Percentiles rank a stretch among this genome's conserved stretches.
These are phyloP conservation scores for Tachyglossus aculeatus DNA, from an alignment of 2,797 vertebrate genomes.

Conservation along the genomic window DNA sequence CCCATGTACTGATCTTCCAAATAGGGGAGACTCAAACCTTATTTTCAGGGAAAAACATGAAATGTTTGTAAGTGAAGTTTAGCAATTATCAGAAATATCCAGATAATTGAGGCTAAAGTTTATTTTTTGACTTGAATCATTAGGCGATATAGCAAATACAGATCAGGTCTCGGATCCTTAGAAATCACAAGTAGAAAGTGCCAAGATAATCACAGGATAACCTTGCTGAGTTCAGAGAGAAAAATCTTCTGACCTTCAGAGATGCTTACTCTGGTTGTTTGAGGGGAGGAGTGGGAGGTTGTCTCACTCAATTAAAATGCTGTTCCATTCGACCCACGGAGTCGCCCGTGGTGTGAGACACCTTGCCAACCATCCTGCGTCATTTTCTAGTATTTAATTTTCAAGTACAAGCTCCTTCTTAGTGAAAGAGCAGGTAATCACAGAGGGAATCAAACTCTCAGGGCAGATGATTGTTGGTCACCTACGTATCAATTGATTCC, in stretches of 20 bases:
- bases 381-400: constrained; percentile 32
- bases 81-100: too few species aligned
- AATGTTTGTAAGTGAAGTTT: too few species aligned
- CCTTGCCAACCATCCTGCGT: not conserved
- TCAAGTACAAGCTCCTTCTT: not conserved
- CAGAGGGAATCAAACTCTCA: constrained; percentile 10
- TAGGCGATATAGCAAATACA: too few species aligned
- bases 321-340: constrained; percentile 2
- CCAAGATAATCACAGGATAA: constrained; percentile 3
- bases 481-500: constrained; percentile 25
- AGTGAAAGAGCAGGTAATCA: not conserved
- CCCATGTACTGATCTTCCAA: too few species aligned
- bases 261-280: not conserved
- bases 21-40: too few species aligned
- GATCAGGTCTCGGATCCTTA: too few species aligned
- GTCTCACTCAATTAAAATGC: constrained; percentile 11
- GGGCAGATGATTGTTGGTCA: not conserved
- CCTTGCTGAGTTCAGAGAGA: not conserved
- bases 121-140: too few species aligned
- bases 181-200: too few species aligned
- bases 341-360: not conserved
- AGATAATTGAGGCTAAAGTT: too few species aligned
- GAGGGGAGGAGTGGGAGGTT: too few species aligned
- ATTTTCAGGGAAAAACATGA: too few species aligned
- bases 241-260: constrained; percentile 13